phyloP scores from a whole-genome alignment of 2,797 vertebrate species.

The Gallinago nigripennis region DNA sequence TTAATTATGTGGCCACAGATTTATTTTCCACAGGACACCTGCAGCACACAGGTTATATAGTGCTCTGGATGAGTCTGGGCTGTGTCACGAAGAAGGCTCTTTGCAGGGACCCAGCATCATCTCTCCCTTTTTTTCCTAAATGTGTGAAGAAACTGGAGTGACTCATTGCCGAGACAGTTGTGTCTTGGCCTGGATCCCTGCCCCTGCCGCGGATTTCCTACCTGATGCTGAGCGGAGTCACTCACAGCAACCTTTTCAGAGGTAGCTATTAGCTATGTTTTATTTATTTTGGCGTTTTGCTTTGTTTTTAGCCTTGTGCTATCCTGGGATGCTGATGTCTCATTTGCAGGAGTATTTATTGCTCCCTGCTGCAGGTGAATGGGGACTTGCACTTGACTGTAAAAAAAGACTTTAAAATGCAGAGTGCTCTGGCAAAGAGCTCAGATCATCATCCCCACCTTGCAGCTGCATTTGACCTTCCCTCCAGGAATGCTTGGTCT shows the following conservation, averaged over 20 bases:
- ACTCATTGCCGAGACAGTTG: constrained; percentile 10
- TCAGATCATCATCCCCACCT: background rate
- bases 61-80: background rate
- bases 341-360: constrained; percentile 31
- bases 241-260: constrained; percentile 36
- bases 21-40: constrained; percentile 35
- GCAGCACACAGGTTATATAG: background rate
- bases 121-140: background rate
- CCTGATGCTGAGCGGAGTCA: constrained; percentile 33
- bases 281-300: constrained; percentile 52
- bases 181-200: constrained; percentile 6
- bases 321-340: constrained; percentile 25
- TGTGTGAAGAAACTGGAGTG: constrained; percentile 24
- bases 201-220: background rate
- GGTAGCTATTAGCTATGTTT: constrained; percentile 61
- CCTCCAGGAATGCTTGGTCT: background rate
- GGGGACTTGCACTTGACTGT: background rate
- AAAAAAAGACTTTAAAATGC: constrained; percentile 6
- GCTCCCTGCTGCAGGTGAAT: background rate
- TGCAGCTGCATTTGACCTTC: background rate
- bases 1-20: constrained; percentile 34
- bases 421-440: fast-evolving
- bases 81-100: background rate
- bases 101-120: background rate
- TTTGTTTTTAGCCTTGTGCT: constrained; percentile 20